Evolutionary conservation across 2,113 vertebrate species (phyloP).

Genomic region (Gymnorhina tibicen): DNA sequence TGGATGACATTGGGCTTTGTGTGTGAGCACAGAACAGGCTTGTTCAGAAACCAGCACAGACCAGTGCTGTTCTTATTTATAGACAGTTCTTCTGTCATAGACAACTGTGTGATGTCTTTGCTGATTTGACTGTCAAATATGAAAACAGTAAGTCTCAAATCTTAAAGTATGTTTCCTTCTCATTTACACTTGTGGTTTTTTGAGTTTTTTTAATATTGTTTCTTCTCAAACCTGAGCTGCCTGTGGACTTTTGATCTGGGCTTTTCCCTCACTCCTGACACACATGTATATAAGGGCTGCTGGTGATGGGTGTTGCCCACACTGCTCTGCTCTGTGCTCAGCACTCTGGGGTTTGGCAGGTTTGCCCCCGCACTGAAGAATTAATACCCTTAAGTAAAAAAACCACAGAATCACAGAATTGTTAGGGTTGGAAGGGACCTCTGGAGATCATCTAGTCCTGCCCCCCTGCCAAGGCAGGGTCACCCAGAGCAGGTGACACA

Average conservation of each 20-base stretch:
- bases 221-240: background rate
- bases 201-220: background rate
- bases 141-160: background rate
- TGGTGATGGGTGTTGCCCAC: background rate
- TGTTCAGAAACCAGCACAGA: background rate
- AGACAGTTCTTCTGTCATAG: background rate
- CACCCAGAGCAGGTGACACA: background rate
- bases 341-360: background rate
- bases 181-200: background rate
- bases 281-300: background rate
- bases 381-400: background rate
- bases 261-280: background rate
- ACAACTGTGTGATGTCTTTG: background rate
- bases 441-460: background rate
- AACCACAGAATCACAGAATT: background rate
- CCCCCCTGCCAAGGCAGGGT: background rate
- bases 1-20: rapidly evolving
- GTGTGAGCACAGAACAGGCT: rapidly evolving
- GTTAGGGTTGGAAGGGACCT: background rate
- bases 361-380: background rate
- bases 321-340: background rate
- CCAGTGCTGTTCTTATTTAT: background rate
- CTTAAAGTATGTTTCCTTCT: background rate
- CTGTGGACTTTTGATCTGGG: background rate
- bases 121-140: background rate